These are phyloP conservation scores for Rhodeus uyekii DNA, from an alignment of 2,797 vertebrate species.

Conservation along the genomic window DNA sequence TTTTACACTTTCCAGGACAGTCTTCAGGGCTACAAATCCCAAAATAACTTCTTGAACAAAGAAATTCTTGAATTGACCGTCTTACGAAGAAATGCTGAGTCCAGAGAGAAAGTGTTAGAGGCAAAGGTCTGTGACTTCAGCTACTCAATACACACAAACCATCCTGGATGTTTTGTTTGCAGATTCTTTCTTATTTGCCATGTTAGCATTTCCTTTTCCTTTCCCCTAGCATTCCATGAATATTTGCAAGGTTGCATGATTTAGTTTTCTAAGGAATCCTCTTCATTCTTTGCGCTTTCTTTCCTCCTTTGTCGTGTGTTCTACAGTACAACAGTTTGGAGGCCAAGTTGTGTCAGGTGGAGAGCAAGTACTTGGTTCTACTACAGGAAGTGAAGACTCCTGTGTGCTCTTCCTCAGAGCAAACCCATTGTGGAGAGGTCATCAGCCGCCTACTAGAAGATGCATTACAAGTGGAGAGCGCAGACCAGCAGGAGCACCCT, in stretches of 20 bases:
- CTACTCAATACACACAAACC: not conserved
- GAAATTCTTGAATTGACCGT: constrained; percentile 95
- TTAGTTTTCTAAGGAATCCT: not conserved
- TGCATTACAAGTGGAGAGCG: constrained; percentile 86
- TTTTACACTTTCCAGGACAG: constrained; percentile 82
- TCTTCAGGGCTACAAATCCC: constrained; percentile 95
- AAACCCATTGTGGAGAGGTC: constrained; percentile 82
- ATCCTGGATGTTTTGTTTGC: not conserved
- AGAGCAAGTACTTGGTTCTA: constrained; percentile 94
- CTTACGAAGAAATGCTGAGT: constrained; percentile 89
- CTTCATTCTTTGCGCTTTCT: not conserved
- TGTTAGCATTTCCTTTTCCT: constrained; percentile 23
- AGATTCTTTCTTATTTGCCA: constrained; percentile 6
- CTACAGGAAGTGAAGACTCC: constrained; percentile 94
- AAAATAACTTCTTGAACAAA: constrained; percentile 98
- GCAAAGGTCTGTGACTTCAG: constrained; percentile 81
- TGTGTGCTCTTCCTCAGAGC: constrained; percentile 87
- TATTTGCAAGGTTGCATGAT: not conserved
- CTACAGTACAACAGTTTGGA: constrained; percentile 87
- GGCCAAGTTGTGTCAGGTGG: constrained; percentile 95
- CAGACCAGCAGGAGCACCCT: constrained; percentile 83
- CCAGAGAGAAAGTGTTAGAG: constrained; percentile 85
- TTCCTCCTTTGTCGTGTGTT: not conserved
- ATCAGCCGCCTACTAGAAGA: constrained; percentile 92
- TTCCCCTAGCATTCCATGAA: not conserved